Conservation (phyloP, 2,888 invertebrate species). For the Seira musarum region DNA sequence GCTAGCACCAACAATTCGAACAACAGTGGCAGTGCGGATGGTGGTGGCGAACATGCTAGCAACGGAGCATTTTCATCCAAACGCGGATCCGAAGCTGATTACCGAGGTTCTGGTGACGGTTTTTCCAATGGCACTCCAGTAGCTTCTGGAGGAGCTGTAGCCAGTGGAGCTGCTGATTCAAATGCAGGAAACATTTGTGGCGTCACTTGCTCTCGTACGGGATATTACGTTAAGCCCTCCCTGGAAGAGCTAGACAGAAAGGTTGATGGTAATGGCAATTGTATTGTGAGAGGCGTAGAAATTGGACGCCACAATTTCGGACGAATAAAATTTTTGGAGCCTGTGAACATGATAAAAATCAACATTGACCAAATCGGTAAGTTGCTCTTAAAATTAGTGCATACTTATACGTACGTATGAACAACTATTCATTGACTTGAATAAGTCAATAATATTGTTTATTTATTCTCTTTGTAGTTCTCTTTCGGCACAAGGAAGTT, state of each 20-base stretch:
- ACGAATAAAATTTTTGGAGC: conserved; percentile 88
- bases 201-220: conserved; percentile 82
- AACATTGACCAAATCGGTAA: conserved; percentile 89
- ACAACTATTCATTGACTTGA: too few relatives aligned
- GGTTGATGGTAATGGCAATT: conserved; percentile 84
- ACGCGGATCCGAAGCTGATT: conserved; percentile 29
- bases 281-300: conserved; percentile 89
- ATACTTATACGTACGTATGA: too few relatives aligned
- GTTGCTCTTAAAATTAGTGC: conserved; percentile 65
- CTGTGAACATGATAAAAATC: conserved; percentile 87
- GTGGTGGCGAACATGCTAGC: neutral
- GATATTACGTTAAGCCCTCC: conserved; percentile 93
- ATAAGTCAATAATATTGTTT: too few relatives aligned
- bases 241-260: conserved; percentile 85
- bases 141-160: neutral
- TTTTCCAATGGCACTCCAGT: neutral
- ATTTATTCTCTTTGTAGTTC: conserved; percentile 76
- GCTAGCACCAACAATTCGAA: neutral
- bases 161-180: neutral
- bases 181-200: conserved; percentile 73
- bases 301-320: conserved; percentile 93
- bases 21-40: neutral
- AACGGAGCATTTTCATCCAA: conserved; percentile 26
- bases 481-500: conserved; percentile 95
- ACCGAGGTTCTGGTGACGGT: neutral